These are phyloP conservation scores for Sesamia inferens DNA, from an alignment of 2,888 invertebrate species.

Conservation along the genomic window DNA sequence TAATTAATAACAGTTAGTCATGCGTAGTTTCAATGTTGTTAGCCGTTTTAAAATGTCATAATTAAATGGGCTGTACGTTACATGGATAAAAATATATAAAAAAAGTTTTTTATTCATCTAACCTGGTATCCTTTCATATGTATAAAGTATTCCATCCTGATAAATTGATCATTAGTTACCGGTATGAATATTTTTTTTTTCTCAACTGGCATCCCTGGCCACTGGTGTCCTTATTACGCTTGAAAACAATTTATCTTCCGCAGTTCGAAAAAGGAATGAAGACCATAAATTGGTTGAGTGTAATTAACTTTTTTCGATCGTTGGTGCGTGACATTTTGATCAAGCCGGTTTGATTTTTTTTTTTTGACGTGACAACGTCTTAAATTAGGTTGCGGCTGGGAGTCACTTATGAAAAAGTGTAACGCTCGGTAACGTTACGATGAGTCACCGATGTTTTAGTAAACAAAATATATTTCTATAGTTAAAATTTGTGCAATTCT, in stretches of 20 bases:
- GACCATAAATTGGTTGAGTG: conserved; percentile 18
- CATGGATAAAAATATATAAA: not conserved
- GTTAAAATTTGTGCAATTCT: too few relatives aligned
- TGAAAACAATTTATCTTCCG: conserved; percentile 1
- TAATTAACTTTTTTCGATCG: conserved; percentile 9
- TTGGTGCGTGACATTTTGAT: conserved; percentile 20
- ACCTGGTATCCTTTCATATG: not conserved
- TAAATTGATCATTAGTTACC: too few relatives aligned
- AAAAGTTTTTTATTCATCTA: not conserved
- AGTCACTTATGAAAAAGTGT: too few relatives aligned
- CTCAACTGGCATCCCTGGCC: not conserved
- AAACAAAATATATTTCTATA: too few relatives aligned
- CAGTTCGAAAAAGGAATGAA: not conserved
- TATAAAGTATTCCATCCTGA: not conserved
- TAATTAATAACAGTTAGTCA: not conserved
- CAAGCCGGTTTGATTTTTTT: conserved; percentile 20
- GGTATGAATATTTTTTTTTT: too few relatives aligned
- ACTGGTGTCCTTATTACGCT: not conserved
- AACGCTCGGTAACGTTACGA: too few relatives aligned
- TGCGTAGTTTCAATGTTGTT: not conserved
- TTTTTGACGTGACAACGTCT: too few relatives aligned
- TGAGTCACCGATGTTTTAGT: too few relatives aligned
- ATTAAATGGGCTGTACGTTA: not conserved
- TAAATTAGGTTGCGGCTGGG: too few relatives aligned
- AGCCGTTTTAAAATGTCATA: not conserved